Conservation (phyloP, 1,140 invertebrate genomes). For the Heliconius hewitsoni region DNA sequence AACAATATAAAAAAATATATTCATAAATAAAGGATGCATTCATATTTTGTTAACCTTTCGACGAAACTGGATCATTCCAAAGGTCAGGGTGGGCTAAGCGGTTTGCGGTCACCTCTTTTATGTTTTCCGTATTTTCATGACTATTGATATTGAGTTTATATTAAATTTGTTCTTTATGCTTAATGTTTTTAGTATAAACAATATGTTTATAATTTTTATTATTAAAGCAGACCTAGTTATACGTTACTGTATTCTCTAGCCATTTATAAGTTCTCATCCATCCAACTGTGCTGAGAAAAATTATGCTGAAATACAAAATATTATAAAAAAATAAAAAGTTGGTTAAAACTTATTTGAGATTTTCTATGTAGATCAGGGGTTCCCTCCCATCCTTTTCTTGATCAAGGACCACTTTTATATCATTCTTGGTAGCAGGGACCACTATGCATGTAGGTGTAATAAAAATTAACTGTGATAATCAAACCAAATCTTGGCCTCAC, state of each 20-base stretch:
- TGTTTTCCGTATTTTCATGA: conserved; percentile 16
- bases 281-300: no score
- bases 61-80: conserved; percentile 16
- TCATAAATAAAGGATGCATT: conserved; percentile 10
- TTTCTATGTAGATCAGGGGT: no score
- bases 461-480: no score
- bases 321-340: no score
- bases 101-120: conserved; percentile 18
- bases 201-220: neutral
- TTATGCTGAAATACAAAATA: no score
- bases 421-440: no score
- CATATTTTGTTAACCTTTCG: neutral
- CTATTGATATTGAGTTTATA: neutral
- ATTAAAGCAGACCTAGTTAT: neutral
- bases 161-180: neutral
- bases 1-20: neutral
- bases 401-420: no score
- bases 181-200: neutral
- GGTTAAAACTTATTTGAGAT: no score
- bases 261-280: no score
- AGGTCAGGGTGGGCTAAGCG: conserved; percentile 11
- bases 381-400: no score
- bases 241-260: neutral
- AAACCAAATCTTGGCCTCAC: no score
- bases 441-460: no score